A percentile compares a stretch with the other conserved stretches of the same genome.
phyloP scores from a whole-genome alignment of 2,888 invertebrate genomes.

The Bruchidius siliquastri region DNA sequence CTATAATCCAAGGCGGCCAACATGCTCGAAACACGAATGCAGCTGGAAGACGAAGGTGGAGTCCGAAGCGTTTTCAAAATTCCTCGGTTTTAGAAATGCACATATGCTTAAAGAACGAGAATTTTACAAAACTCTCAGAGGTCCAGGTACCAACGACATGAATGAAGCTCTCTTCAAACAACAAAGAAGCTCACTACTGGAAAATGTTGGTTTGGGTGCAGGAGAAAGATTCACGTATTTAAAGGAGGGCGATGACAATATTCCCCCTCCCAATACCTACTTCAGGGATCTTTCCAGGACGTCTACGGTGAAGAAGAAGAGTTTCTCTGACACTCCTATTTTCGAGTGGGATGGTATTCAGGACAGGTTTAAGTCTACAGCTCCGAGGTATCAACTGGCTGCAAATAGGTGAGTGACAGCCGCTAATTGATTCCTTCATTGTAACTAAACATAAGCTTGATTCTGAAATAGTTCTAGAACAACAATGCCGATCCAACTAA shows the following conservation, averaged over 20 bases:
- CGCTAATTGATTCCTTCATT: too few species aligned
- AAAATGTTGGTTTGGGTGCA: constrained; percentile 25
- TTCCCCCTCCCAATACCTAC: constrained; percentile 3
- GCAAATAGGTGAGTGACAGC: constrained; percentile 32
- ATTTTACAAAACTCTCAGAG: constrained; percentile 23
- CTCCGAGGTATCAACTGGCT: constrained; percentile 29
- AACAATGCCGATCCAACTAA: too few species aligned
- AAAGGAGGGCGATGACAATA: neutral
- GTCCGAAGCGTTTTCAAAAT: constrained; percentile 27
- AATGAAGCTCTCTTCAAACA: constrained; percentile 18
- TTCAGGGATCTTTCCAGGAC: constrained; percentile 1
- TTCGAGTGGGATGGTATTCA: constrained; percentile 41
- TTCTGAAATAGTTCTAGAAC: too few species aligned
- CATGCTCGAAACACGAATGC: neutral
- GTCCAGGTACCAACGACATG: constrained; percentile 26
- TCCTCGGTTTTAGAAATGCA: constrained; percentile 25
- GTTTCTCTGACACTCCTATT: constrained; percentile 29
- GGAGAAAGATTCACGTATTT: constrained; percentile 13
- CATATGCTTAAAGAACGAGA: constrained; percentile 20
- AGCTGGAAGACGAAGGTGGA: constrained; percentile 28
- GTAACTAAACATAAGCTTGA: too few species aligned
- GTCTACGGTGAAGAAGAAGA: constrained; percentile 10
- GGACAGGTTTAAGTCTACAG: constrained; percentile 33
- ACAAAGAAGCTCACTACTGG: constrained; percentile 8
- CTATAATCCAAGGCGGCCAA: constrained; percentile 16